A percentile compares a stretch with the other conserved stretches of the same genome.
These are phyloP conservation scores for Microplitis deprimator DNA, from an alignment of 2,888 invertebrate species.

Conservation along the genomic window DNA sequence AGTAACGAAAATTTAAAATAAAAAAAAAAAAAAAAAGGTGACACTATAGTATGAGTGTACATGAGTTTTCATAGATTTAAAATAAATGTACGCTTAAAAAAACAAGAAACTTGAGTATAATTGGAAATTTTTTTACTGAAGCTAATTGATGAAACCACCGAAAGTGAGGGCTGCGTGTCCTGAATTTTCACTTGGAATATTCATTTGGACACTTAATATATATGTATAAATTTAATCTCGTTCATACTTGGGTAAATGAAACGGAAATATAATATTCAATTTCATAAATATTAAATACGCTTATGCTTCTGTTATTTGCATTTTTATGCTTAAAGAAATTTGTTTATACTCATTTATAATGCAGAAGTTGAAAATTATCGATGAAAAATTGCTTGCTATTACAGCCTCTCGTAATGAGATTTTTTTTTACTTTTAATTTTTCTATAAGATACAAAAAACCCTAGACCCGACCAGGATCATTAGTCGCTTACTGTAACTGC, in stretches of 20 bases:
- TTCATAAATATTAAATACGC: conserved; percentile 1
- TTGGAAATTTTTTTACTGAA: conserved; percentile 21
- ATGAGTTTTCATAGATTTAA: background rate
- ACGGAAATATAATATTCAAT: background rate
- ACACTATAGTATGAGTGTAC: background rate
- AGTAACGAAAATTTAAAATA: background rate
- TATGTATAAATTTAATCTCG: background rate
- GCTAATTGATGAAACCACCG: conserved; percentile 26
- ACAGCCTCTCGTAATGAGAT: background rate
- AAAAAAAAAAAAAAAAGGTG: background rate
- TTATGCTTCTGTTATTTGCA: background rate
- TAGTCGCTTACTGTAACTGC: too few relatives aligned
- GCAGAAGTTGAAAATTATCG: background rate
- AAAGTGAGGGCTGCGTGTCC: conserved; percentile 7
- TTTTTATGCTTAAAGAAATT: background rate
- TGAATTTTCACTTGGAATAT: conserved; percentile 12
- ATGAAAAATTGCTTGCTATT: background rate
- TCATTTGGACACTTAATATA: conserved; percentile 5
- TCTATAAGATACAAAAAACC: background rate
- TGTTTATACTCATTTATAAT: background rate
- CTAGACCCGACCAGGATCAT: too few relatives aligned
- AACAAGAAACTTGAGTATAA: background rate
- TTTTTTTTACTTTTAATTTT: background rate
- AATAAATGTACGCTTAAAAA: conserved; percentile 8
- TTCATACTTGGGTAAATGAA: background rate